phyloP scores from a whole-genome alignment of 2,888 invertebrate species.

The Pogonocherus hispidulus region DNA sequence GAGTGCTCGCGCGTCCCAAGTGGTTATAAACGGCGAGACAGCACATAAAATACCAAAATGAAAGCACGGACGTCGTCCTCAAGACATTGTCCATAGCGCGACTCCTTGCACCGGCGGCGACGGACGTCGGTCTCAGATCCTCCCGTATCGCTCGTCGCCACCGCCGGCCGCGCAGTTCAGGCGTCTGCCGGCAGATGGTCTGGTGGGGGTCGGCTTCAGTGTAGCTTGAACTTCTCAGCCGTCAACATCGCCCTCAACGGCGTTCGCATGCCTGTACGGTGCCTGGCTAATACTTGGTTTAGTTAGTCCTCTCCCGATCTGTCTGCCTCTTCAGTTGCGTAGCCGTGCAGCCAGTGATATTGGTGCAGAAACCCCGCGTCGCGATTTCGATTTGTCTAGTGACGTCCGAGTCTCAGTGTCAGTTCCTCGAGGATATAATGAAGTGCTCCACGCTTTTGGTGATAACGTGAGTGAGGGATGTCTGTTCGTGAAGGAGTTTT shows the following conservation, averaged over 20 bases:
- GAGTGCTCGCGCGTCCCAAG: constrained; percentile 22
- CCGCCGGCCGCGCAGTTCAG: constrained; percentile 28
- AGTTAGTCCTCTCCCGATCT: constrained; percentile 26
- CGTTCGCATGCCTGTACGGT: constrained; percentile 25
- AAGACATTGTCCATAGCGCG: constrained; percentile 20
- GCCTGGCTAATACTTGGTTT: constrained; percentile 23
- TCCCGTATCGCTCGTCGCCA: constrained; percentile 30
- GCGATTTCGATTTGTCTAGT: constrained; percentile 11
- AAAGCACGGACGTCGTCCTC: constrained; percentile 23
- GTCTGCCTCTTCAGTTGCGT: constrained; percentile 19
- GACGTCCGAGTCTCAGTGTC: constrained; percentile 19
- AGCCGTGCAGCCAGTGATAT: constrained; percentile 12
- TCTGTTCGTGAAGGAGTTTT: constrained; percentile 38
- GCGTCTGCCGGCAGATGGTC: constrained; percentile 57
- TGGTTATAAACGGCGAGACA: constrained; percentile 26
- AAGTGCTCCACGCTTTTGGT: constrained; percentile 32
- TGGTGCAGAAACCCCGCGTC: constrained; percentile 22
- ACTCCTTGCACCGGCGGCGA: constrained; percentile 26
- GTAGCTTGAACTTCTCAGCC: constrained; percentile 65
- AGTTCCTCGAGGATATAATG: constrained; percentile 27
- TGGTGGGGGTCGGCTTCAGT: constrained; percentile 62
- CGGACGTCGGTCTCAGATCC: constrained; percentile 28
- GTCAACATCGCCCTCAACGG: constrained; percentile 57
- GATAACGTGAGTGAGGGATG: constrained; percentile 50
- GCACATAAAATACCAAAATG: constrained; percentile 25